These are phyloP conservation scores for Eueremaeus valkanovi DNA, from an alignment of 2,888 invertebrate genomes.

Conservation along the genomic window DNA sequence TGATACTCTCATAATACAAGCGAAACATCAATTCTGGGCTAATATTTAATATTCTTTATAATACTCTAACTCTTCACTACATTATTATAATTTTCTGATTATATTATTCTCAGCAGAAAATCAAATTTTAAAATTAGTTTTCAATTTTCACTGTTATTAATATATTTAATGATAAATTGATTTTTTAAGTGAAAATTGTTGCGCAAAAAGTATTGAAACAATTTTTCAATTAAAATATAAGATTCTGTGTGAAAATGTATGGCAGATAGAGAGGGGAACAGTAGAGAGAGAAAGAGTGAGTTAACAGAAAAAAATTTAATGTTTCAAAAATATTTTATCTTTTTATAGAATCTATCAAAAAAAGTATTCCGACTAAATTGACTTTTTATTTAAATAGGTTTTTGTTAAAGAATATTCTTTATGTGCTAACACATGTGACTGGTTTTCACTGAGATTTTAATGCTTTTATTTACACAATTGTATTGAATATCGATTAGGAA, in stretches of 20 bases:
- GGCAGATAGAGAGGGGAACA: not conserved
- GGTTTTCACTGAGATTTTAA: no score
- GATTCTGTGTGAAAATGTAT: not conserved
- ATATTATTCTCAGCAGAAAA: not conserved
- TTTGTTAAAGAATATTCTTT: constrained; percentile 8
- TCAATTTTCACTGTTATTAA: not conserved
- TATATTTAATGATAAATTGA: constrained; percentile 25
- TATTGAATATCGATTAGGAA: not conserved
- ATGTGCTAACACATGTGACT: not conserved
- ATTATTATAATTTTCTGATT: not conserved
- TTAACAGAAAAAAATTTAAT: not conserved
- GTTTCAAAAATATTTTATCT: not conserved
- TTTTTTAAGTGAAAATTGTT: not conserved
- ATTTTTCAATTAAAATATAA: not conserved
- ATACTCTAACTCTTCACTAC: not conserved
- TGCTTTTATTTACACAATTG: no score
- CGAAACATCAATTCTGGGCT: not conserved
- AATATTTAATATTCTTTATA: not conserved
- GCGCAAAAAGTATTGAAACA: not conserved
- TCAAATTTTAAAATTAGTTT: not conserved
- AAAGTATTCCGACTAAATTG: not conserved
- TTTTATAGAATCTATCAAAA: not conserved
- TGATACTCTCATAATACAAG: no score
- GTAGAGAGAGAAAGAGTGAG: not conserved
- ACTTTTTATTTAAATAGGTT: constrained; percentile 5